Conservation (phyloP, 1,140 invertebrate species). For the Anastrepha obliqua region DNA sequence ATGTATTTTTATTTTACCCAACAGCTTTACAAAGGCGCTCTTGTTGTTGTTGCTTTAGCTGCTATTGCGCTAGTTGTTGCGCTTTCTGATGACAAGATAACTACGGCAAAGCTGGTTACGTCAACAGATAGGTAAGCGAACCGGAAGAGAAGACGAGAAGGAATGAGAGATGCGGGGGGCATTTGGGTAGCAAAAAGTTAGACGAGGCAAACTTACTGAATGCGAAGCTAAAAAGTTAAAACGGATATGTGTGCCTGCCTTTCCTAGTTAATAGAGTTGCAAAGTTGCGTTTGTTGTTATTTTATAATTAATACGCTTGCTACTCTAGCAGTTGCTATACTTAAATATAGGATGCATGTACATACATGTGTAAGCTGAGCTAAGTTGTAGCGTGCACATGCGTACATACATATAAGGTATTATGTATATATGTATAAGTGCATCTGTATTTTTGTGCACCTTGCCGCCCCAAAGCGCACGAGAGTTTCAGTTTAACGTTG, state of each 20-base stretch:
- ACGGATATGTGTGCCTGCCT: background rate
- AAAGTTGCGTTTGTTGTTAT: conserved; percentile 11
- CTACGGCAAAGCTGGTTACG: conserved; percentile 11
- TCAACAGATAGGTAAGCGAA: conserved; percentile 20
- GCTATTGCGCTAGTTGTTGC: conserved; percentile 16
- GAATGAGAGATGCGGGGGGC: no score
- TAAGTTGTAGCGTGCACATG: background rate
- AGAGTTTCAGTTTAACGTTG: background rate
- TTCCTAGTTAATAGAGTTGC: background rate
- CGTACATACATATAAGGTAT: background rate
- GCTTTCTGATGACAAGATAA: conserved; percentile 24
- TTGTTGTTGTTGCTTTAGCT: background rate
- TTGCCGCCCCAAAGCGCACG: background rate
- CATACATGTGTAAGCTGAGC: background rate
- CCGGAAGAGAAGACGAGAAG: background rate
- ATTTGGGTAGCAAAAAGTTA: no score
- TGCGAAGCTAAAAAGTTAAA: conserved; percentile 32
- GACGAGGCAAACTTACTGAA: background rate
- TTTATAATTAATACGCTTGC: conserved; percentile 40
- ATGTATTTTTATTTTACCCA: background rate
- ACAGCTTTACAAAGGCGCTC: background rate
- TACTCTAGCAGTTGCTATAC: background rate
- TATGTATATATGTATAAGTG: background rate
- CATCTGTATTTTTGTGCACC: background rate
- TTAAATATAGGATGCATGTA: background rate